A percentile compares a stretch with the other conserved stretches of the same genome.
Evolutionary conservation across 2,113 vertebrate genomes (phyloP).

Genomic region (Crotalus horridus): DNA sequence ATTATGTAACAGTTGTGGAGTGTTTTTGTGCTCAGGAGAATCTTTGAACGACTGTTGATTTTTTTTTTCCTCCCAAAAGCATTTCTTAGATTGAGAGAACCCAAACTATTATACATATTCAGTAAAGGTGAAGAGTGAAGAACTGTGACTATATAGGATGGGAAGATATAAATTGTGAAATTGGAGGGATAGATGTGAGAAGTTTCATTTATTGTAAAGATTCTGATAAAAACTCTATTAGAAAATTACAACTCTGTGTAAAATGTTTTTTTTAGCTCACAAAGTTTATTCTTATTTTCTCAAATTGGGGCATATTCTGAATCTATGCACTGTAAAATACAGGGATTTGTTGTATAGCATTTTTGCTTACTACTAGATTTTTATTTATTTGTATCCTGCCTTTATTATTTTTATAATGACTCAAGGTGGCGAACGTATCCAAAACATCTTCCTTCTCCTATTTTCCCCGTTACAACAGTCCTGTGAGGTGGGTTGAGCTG

Average conservation of each 20-base stretch:
- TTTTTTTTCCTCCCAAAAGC: slow-evolving; percentile 35
- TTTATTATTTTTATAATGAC: too few species aligned
- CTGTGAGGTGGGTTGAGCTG: too few species aligned
- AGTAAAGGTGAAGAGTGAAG: slow-evolving; percentile 31
- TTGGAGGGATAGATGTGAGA: background rate
- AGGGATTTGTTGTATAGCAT: background rate
- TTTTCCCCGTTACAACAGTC: too few species aligned
- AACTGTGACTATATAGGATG: background rate
- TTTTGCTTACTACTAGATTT: slow-evolving; percentile 2
- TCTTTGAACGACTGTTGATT: slow-evolving; percentile 37
- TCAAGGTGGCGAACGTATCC: too few species aligned
- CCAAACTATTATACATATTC: slow-evolving; percentile 41
- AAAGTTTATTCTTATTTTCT: background rate
- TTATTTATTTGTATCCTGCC: too few species aligned
- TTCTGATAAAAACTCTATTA: background rate
- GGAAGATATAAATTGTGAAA: slow-evolving; percentile 23
- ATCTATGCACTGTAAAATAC: background rate
- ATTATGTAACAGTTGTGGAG: slow-evolving; percentile 62
- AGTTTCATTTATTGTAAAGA: background rate
- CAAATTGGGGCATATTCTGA: background rate
- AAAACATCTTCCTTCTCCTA: too few species aligned
- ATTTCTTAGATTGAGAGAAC: background rate
- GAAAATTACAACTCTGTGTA: background rate
- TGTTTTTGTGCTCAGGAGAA: slow-evolving; percentile 49
- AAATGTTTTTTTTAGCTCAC: background rate